Evolutionary conservation across 2,797 vertebrate genomes (phyloP), one percentile per base, ranked within the genome.

Genomic region (Gambusia yucatana): DNA sequence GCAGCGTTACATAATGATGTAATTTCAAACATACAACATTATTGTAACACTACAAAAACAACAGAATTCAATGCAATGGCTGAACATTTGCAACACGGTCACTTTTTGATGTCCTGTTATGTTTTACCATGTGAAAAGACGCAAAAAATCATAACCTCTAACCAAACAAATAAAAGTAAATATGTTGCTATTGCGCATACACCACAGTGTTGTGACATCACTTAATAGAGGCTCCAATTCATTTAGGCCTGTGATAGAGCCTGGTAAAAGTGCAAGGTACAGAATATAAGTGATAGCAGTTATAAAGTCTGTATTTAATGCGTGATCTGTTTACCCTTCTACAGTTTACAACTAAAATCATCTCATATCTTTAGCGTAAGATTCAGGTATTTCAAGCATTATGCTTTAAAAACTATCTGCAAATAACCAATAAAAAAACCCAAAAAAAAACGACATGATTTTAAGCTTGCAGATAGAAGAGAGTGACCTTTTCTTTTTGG

Each of bases 401-500:
- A 75, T 28, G 73, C 76, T 85, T 82, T 28, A 77, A 69, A 85
- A 79, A 73, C 61, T 79, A 77, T 79, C 75, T 69, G 73, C 74
- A 61, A 46, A 43, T 72, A 79, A 70, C 78, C 63, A 69, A 65
- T 9, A 65, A 20, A 79, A 84, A 77, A 63, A 44, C 1, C 3
- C 36, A 33, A 33, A 33, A 14, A 28, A 50, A 78, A 83, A 76
- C 83, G 75, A 82, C 63, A 67, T 77, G 67, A 80, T 78, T 25
- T 71, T 69, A 67, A 43, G 63, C 81, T 79, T 76, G 41, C 73
- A 80, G 59, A 84, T 78, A 41, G 50, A 69, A 73, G 77, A 3
- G 9, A 75, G 73, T 95, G 93, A 96, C 94, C 93, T 95, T 94
- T 94, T 82, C 84, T 73, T 74, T 80, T 72, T 77, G 46, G 81